Conservation (phyloP, 2,888 invertebrate species). For the Agrypnus murinus region DNA sequence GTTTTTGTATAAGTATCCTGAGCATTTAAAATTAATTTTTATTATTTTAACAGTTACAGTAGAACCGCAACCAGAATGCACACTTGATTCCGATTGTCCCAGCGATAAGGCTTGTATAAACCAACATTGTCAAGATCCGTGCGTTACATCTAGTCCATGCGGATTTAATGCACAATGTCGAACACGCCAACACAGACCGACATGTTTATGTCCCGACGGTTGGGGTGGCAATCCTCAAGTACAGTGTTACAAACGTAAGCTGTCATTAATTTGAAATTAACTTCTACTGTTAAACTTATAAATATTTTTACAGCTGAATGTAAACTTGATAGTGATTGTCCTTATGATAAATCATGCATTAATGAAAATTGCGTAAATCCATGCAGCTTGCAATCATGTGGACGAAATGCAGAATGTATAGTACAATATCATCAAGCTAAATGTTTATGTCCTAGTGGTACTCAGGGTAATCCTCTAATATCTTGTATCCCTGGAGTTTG, state of each 20-base stretch:
- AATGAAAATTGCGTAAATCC: slow-evolving; percentile 88
- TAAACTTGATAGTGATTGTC: slow-evolving; percentile 85
- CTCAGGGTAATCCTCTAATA: slow-evolving; percentile 87
- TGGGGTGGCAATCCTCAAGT: slow-evolving; percentile 92
- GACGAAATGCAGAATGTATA: slow-evolving; percentile 85
- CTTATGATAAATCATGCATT: slow-evolving; percentile 87
- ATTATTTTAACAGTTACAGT: slow-evolving; percentile 62
- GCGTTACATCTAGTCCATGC: slow-evolving; percentile 84
- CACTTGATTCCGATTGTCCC: slow-evolving; percentile 83
- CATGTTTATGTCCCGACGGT: slow-evolving; percentile 88
- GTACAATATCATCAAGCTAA: slow-evolving; percentile 85
- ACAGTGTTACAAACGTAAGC: slow-evolving; percentile 90
- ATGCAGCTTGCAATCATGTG: slow-evolving; percentile 82
- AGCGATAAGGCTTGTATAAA: slow-evolving; percentile 87
- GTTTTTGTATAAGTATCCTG: too few species aligned
- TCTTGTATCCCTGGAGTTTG: slow-evolving; percentile 89
- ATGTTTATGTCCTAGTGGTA: slow-evolving; percentile 89
- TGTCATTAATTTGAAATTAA: background rate
- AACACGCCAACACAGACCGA: slow-evolving; percentile 84
- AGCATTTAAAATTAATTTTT: background rate
- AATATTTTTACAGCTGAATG: slow-evolving; percentile 81
- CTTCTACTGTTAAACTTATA: slow-evolving; percentile 16
- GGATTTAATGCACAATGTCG: slow-evolving; percentile 87
- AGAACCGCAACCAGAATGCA: slow-evolving; percentile 79
- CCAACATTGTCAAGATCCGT: slow-evolving; percentile 87